Conservation (phyloP, 2,888 invertebrate species). For the Branchipolynoe longqiensis region DNA sequence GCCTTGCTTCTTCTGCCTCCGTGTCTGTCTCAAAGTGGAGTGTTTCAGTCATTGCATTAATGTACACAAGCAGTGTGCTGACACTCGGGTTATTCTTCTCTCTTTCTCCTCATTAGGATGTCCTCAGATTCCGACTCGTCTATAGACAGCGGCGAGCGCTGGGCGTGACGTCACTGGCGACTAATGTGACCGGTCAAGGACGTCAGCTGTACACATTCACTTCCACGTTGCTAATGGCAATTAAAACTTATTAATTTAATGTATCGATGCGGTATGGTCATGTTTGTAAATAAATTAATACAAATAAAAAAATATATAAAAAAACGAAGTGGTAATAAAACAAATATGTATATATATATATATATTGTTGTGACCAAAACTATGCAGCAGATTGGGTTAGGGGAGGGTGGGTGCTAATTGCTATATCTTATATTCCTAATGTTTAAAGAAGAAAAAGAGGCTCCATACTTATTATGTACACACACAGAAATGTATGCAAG, state of each 20-base stretch:
- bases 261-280: not conserved
- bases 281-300: constrained; percentile 17
- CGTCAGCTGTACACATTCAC: constrained; percentile 48
- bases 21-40: too few relatives aligned
- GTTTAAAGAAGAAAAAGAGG: not conserved
- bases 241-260: constrained; percentile 50
- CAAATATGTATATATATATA: too few relatives aligned
- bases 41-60: not conserved
- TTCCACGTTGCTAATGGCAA: constrained; percentile 35
- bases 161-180: constrained; percentile 47
- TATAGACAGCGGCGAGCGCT: constrained; percentile 45
- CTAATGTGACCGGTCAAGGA: constrained; percentile 48
- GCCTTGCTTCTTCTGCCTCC: too few relatives aligned
- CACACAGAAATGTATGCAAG: too few relatives aligned
- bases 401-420: too few relatives aligned
- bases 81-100: constrained; percentile 4
- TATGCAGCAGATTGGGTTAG: constrained; percentile 22
- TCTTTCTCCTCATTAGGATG: constrained; percentile 7
- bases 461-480: too few relatives aligned
- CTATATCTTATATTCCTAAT: not conserved
- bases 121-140: constrained; percentile 25
- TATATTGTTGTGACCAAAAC: constrained; percentile 8
- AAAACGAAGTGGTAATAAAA: too few relatives aligned
- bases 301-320: too few relatives aligned
- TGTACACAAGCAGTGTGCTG: not conserved